A percentile compares a stretch with the other conserved stretches of the same genome.
Evolutionary conservation across 2,888 invertebrate species (phyloP).

Genomic region (Nebria salina): DNA sequence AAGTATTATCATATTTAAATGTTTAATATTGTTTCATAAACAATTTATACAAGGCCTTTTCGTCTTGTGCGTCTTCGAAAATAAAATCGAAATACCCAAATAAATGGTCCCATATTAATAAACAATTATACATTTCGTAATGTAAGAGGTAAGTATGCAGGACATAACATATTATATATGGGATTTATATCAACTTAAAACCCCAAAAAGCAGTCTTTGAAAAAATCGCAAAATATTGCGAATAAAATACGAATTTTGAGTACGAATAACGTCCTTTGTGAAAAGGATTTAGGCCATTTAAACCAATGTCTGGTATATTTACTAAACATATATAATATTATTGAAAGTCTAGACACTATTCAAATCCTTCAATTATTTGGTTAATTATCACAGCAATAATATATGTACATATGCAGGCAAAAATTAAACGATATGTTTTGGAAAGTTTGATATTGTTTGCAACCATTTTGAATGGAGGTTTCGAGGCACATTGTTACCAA

Average conservation of each 20-base stretch:
- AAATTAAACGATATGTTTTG: constrained; percentile 10
- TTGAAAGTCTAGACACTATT: constrained; percentile 22
- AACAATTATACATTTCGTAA: neutral
- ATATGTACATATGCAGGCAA: constrained; percentile 31
- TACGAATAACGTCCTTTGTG: neutral
- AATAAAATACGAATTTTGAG: too few species aligned
- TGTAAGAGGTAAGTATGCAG: neutral
- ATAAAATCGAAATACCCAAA: constrained; percentile 10
- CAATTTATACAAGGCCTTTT: constrained; percentile 32
- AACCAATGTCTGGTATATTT: neutral
- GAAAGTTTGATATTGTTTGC: neutral
- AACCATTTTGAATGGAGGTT: neutral
- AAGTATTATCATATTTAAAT: neutral
- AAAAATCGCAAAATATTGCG: too few species aligned
- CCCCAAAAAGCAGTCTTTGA: neutral
- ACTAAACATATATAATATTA: constrained; percentile 30
- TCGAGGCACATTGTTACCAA: neutral
- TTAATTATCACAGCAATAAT: constrained; percentile 42
- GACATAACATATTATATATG: constrained; percentile 10
- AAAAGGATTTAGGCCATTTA: neutral
- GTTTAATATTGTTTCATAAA: constrained; percentile 15
- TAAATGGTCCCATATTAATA: constrained; percentile 30
- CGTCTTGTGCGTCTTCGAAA: constrained; percentile 27
- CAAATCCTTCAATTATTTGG: constrained; percentile 25
- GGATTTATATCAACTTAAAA: constrained; percentile 2